Evolutionary conservation across 2,888 invertebrate species (phyloP), one percentile per base, ranked within the genome.

Genomic region (Cetonia aurata): DNA sequence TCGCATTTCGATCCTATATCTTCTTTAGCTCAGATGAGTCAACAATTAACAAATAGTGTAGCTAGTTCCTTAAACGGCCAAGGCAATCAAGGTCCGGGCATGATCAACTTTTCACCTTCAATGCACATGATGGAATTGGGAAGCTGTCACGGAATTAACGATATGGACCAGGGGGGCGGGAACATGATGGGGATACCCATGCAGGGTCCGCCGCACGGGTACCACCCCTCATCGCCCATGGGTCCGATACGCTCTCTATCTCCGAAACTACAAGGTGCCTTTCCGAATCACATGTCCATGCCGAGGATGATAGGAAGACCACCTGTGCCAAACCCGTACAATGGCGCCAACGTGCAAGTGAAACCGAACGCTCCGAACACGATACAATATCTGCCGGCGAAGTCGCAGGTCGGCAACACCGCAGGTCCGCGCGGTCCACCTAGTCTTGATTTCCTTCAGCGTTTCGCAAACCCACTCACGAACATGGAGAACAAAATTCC

Each of bases 281-380:
- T 88, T 80, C 87, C 82, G 75, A 86, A 84, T 76, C 84, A 85
- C 73, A 85, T 85, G 83, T 82, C 84, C 76, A 85, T 83, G 82
- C 86, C 83, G 70, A 82, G 89, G 65, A 90, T 90, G 88, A 89
- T 89, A 88, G 91, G 90, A 41, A 87, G 90, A 17, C 91, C 92
- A 53, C 89, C 88, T 66, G 88, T 88, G 13, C 90, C 90, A 8
- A 89, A 87, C 80, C 88, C 89, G 1, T 91, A 91, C 80, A 91
- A 92, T 78, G 91, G 92, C 75, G 90, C 93, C 55, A 97, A 95
- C 84, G 93, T 96, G 50, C 95, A 96, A 86, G 96, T 98, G 31
- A 98, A 98, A 85, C 94, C 98, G 9, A 96, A 95, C 84, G 96
- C 98, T 10, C 98, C 98, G 0, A 98, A 98, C 85, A 98, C 98